These are phyloP conservation scores for Drosophila ezoana DNA, from an alignment of 2,888 invertebrate species.

Conservation along the genomic window DNA sequence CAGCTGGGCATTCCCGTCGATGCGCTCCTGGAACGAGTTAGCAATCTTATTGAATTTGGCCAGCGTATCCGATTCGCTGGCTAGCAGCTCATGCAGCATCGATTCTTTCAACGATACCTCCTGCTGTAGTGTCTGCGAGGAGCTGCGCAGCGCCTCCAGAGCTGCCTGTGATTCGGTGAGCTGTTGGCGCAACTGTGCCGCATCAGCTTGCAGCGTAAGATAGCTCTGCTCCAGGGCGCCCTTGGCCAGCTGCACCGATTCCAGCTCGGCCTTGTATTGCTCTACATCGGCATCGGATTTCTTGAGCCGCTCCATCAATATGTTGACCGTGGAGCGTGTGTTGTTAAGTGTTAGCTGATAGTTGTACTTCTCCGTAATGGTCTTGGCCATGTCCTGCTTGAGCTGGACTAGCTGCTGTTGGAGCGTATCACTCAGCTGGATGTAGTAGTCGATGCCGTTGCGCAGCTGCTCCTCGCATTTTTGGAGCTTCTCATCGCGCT, in stretches of 20 bases:
- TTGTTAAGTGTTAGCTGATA: constrained; percentile 84
- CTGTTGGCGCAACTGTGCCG: constrained; percentile 74
- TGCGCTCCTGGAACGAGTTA: constrained; percentile 85
- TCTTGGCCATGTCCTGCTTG: constrained; percentile 83
- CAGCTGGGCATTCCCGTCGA: constrained; percentile 83
- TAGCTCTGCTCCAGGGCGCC: constrained; percentile 81
- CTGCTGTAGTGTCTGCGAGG: constrained; percentile 82
- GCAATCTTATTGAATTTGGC: constrained; percentile 85
- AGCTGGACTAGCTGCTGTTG: constrained; percentile 84
- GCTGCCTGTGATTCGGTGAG: constrained; percentile 78
- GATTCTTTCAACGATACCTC: constrained; percentile 85
- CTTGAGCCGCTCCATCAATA: constrained; percentile 84
- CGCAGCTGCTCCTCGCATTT: constrained; percentile 83
- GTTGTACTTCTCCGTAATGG: constrained; percentile 84
- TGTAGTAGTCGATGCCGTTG: constrained; percentile 84
- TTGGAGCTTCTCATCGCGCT: constrained; percentile 84
- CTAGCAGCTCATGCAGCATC: constrained; percentile 83
- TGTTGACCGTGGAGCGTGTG: constrained; percentile 84
- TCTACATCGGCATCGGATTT: constrained; percentile 85
- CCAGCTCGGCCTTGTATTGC: constrained; percentile 83
- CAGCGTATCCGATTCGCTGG: constrained; percentile 84
- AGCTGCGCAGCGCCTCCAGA: constrained; percentile 74
- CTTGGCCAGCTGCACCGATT: constrained; percentile 81
- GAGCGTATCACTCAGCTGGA: constrained; percentile 82
- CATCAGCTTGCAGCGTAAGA: constrained; percentile 76